Evolutionary conservation across 53 echinoderm and acorn worm species (phyloP).

Genomic region (Henricia sp.): DNA sequence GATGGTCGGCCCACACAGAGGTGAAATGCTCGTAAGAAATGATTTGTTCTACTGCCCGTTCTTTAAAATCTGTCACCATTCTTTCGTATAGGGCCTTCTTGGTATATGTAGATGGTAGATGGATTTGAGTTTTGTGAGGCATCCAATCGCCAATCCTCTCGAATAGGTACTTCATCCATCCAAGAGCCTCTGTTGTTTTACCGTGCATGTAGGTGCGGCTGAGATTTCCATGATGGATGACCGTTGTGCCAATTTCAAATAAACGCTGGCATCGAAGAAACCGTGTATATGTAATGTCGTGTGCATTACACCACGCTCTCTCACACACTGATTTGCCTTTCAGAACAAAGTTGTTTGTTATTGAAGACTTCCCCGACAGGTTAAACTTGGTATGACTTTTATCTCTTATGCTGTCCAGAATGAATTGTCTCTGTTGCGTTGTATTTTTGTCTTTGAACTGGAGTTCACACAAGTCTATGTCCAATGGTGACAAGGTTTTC

Average conservation of each 20-base stretch:
- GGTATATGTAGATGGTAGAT: slow-evolving; percentile 37
- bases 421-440: slow-evolving; percentile 34
- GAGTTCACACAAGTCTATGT: slow-evolving; percentile 1
- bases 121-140: slow-evolving; percentile 27
- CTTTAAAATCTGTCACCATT: slow-evolving; percentile 33
- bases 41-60: neutral
- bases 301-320: slow-evolving; percentile 51
- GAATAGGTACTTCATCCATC: slow-evolving; percentile 42
- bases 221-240: slow-evolving; percentile 38
- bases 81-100: slow-evolving; percentile 35
- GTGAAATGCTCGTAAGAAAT: slow-evolving; percentile 53
- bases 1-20: slow-evolving; percentile 17
- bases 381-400: slow-evolving; percentile 3
- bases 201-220: neutral
- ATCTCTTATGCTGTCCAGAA: slow-evolving; percentile 21
- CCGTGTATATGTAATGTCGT: slow-evolving; percentile 18
- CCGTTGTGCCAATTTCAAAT: slow-evolving; percentile 1
- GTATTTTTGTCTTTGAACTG: slow-evolving; percentile 27
- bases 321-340: slow-evolving; percentile 23
- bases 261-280: slow-evolving; percentile 21
- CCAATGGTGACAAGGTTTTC: neutral
- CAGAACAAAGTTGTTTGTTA: slow-evolving; percentile 24
- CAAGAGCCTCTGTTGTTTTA: slow-evolving; percentile 28
- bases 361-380: neutral
- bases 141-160: slow-evolving; percentile 44